Evolutionary conservation across 2,888 invertebrate genomes (phyloP).

Genomic region (Drosophila cyrtoloma): DNA sequence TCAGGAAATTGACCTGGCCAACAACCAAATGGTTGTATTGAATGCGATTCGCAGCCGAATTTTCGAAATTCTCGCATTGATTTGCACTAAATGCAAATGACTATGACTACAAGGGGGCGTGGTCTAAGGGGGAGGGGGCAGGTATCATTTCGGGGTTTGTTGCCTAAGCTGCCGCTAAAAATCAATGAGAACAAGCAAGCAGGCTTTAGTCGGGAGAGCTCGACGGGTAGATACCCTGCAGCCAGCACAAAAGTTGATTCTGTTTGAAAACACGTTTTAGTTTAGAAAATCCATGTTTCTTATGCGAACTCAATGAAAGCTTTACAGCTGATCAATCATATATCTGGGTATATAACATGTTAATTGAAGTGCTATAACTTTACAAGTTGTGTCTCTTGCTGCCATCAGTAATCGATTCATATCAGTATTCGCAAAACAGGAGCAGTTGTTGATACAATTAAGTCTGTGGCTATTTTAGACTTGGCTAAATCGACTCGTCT

Average conservation of each 20-base stretch:
- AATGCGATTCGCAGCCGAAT: conserved; percentile 32
- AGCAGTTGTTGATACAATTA: neutral
- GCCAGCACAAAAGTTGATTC: neutral
- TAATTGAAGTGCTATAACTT: neutral
- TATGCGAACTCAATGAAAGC: neutral
- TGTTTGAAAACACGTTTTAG: neutral
- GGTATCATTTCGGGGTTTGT: conserved; percentile 1
- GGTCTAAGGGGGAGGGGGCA: neutral
- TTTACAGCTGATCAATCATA: neutral
- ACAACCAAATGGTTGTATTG: conserved; percentile 26
- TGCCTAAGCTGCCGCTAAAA: conserved; percentile 21
- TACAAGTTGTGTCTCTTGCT: no score
- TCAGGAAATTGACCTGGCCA: conserved; percentile 36
- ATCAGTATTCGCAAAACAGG: neutral
- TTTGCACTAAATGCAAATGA: conserved; percentile 61
- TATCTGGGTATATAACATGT: rapidly evolving
- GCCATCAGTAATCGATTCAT: neutral
- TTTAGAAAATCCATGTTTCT: neutral
- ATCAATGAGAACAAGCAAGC: conserved; percentile 20
- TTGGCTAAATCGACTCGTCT: neutral
- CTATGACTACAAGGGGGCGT: conserved; percentile 2
- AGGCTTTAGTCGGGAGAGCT: no score
- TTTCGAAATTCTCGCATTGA: conserved; percentile 46
- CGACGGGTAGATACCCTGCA: neutral
- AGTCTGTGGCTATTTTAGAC: neutral